phyloP scores from a whole-genome alignment of 2,113 vertebrate species.

The Ondatra zibethicus region DNA sequence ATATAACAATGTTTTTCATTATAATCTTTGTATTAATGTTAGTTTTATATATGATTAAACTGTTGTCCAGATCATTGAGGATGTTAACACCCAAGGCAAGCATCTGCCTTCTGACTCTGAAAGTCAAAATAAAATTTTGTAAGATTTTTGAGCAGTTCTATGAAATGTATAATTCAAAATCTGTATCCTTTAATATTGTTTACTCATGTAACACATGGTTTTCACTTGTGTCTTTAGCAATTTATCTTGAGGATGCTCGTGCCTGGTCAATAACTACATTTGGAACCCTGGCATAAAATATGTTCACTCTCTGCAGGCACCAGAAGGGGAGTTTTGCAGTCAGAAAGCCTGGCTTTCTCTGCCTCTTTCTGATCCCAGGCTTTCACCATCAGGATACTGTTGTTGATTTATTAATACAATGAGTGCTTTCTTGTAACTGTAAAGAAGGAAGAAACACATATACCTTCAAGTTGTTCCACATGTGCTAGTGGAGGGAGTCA shows the following conservation, averaged over 20 bases:
- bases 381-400: neutral
- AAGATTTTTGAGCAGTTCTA: neutral
- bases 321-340: neutral
- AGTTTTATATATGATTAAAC: neutral
- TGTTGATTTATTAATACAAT: neutral
- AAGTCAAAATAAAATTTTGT: neutral
- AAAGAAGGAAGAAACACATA: neutral
- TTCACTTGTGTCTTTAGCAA: neutral
- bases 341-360: neutral
- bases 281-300: neutral
- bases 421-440: neutral
- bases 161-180: conserved; percentile 28
- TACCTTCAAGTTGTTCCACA: neutral
- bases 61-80: neutral
- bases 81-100: neutral
- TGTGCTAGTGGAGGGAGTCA: neutral
- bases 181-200: neutral
- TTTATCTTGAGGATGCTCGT: neutral
- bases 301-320: neutral
- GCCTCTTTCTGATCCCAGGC: neutral
- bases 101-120: neutral
- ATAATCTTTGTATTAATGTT: neutral
- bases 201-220: neutral
- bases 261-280: neutral
- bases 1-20: neutral